Conservation (phyloP, 2,797 vertebrate species). For the Agapornis canus region DNA sequence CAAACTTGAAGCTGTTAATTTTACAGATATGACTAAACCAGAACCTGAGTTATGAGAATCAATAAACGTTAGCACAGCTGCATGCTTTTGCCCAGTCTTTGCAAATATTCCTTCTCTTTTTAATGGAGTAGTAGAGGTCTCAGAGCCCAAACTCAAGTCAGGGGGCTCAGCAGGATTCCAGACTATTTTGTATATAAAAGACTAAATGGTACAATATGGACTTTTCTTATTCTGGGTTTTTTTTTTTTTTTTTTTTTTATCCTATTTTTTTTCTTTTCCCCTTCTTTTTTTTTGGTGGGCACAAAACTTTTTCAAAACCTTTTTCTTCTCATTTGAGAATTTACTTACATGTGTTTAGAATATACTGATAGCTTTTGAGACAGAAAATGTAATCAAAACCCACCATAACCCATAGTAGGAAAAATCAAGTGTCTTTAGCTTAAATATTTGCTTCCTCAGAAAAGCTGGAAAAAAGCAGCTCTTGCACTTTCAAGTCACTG, state of each 20-base stretch:
- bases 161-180: background rate
- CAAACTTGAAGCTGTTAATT: conserved; percentile 9
- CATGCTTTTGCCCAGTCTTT: background rate
- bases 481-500: background rate
- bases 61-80: background rate
- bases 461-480: background rate
- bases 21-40: conserved; percentile 38
- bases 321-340: background rate
- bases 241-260: fast-evolving
- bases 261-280: too few relatives aligned
- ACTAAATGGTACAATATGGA: background rate
- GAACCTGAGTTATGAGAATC: background rate
- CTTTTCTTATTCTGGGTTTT: too few relatives aligned
- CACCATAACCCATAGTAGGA: background rate
- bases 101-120: conserved; percentile 4
- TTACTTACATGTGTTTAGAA: conserved; percentile 33
- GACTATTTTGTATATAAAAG: background rate
- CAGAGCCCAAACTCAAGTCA: background rate
- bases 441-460: conserved; percentile 25
- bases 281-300: too few relatives aligned
- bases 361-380: conserved; percentile 7
- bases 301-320: conserved; percentile 16
- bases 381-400: conserved; percentile 20
- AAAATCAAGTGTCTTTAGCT: conserved; percentile 14
- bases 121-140: background rate